Conservation (phyloP, 2,113 vertebrate genomes). For the Scartelaos histophorus region DNA sequence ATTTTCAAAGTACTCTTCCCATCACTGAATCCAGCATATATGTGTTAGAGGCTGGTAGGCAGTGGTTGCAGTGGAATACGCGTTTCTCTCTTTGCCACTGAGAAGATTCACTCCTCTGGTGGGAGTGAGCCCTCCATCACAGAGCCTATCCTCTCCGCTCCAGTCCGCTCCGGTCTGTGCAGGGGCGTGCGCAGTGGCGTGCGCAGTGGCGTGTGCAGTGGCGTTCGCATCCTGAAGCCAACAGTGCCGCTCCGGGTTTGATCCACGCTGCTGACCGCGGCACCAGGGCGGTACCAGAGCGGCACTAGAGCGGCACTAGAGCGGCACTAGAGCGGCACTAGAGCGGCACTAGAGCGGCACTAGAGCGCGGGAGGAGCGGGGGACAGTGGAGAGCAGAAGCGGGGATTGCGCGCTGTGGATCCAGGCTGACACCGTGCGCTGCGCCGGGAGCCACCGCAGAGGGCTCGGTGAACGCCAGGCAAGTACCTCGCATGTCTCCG, state of each 20-base stretch:
- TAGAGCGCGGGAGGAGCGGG: background rate
- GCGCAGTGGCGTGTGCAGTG: background rate
- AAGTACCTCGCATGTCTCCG: background rate
- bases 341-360: no score
- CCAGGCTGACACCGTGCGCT: background rate
- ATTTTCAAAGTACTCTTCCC: no score
- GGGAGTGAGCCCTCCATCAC: background rate
- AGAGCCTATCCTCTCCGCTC: background rate
- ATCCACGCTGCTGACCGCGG: background rate
- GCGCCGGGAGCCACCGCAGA: background rate
- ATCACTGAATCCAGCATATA: no score
- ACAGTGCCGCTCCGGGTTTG: background rate
- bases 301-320: no score
- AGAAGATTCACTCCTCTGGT: background rate
- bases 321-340: no score
- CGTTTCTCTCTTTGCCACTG: no score
- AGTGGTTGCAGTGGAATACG: no score
- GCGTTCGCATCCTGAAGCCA: no score
- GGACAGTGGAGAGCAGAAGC: background rate
- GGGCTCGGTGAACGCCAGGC: conserved; percentile 1
- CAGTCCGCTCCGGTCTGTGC: conserved; percentile 2
- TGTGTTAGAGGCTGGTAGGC: no score
- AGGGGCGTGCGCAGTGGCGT: background rate
- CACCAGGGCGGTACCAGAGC: background rate
- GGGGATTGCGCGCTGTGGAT: background rate